Conservation (phyloP, 2,888 invertebrate genomes). For the Norana najaformis region DNA sequence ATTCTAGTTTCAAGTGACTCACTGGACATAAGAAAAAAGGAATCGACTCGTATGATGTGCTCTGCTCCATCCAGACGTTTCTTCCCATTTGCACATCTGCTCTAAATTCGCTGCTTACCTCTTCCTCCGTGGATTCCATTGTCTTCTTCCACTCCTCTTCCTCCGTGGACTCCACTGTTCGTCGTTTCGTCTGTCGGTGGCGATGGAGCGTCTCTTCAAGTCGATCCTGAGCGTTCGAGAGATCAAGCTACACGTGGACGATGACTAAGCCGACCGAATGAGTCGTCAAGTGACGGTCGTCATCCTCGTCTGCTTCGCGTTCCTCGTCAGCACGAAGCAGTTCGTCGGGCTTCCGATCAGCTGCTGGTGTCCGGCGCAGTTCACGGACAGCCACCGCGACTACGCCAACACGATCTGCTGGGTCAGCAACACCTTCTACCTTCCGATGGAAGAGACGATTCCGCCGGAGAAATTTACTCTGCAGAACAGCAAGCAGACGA, state of each 20-base stretch:
- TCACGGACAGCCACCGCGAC: constrained; percentile 45
- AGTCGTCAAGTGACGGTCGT: constrained; percentile 45
- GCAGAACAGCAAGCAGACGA: constrained; percentile 36
- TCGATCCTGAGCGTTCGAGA: constrained; percentile 46
- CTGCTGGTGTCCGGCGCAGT: constrained; percentile 48
- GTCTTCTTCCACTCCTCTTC: no score
- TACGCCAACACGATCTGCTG: constrained; percentile 48
- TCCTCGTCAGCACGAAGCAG: constrained; percentile 47
- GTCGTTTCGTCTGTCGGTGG: background rate
- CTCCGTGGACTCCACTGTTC: no score
- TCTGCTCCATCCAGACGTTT: no score
- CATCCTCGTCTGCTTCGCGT: constrained; percentile 46
- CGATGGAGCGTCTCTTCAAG: constrained; percentile 48
- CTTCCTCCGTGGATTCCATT: no score
- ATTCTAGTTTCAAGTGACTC: no score
- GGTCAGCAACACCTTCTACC: constrained; percentile 48
- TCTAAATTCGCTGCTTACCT: no score
- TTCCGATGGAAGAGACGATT: constrained; percentile 43
- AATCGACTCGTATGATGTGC: no score
- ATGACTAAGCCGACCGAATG: constrained; percentile 47
- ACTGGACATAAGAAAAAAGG: no score
- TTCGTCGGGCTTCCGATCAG: constrained; percentile 48
- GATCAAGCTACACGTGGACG: constrained; percentile 46
- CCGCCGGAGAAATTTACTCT: constrained; percentile 28
- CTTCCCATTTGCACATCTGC: no score